These are phyloP conservation scores for Pocillopora meandrina DNA, from an alignment of 92 coral and sea anemone species.

Conservation along the genomic window DNA sequence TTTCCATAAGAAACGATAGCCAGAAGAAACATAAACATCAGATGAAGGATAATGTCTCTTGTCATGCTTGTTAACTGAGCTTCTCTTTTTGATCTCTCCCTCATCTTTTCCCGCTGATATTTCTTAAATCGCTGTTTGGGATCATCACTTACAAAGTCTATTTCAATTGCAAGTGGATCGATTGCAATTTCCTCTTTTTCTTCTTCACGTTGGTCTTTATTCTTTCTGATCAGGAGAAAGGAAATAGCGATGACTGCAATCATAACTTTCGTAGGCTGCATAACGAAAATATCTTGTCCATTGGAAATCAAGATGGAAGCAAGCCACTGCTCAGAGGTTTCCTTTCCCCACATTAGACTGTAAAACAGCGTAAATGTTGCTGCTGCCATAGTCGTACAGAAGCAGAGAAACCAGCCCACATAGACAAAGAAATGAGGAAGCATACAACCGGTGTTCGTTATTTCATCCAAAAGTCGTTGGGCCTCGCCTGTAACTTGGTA, in stretches of 20 bases:
- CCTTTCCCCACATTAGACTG: conserved; percentile 76
- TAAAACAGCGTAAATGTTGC: conserved; percentile 74
- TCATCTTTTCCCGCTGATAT: conserved; percentile 34
- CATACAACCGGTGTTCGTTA: conserved; percentile 5
- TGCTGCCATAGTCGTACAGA: conserved; percentile 44
- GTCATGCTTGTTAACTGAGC: conserved; percentile 13
- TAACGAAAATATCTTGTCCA: conserved; percentile 62
- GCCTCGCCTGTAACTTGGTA: conserved; percentile 9
- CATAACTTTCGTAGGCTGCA: conserved; percentile 72
- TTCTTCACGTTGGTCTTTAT: not conserved
- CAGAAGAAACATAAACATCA: conserved; percentile 34
- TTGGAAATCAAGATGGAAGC: conserved; percentile 62
- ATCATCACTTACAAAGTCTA: conserved; percentile 32
- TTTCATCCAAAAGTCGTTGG: conserved; percentile 9
- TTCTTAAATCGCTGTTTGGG: conserved; percentile 43
- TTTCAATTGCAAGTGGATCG: not conserved
- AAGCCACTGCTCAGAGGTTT: conserved; percentile 66
- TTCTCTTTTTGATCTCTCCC: conserved; percentile 34
- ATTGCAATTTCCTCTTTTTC: conserved; percentile 6
- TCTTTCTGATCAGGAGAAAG: conserved; percentile 18
- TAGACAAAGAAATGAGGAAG: conserved; percentile 72
- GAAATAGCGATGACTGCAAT: conserved; percentile 52
- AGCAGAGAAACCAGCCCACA: conserved; percentile 69
- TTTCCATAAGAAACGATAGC: conserved; percentile 47
- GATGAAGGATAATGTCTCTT: conserved; percentile 26